Evolutionary conservation across 2,797 vertebrate genomes (phyloP).

Genomic region (Mormyrops boulengeri): DNA sequence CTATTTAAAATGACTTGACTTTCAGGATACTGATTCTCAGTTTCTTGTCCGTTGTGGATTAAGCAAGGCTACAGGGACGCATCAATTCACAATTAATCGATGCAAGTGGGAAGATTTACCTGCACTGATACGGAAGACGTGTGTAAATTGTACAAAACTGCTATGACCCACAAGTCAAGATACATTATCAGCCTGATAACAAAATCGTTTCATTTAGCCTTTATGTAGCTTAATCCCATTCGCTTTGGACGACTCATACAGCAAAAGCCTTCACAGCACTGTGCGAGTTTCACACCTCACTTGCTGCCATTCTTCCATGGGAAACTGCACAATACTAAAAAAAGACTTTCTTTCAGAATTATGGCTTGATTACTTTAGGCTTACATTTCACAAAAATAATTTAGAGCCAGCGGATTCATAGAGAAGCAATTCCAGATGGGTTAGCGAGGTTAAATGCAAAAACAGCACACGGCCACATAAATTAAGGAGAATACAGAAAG

Average conservation of each 20-base stretch:
- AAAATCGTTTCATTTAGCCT: neutral
- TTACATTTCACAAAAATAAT: slow-evolving; percentile 1
- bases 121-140: neutral
- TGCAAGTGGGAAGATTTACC: neutral
- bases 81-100: slow-evolving; percentile 4
- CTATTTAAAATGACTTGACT: neutral
- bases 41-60: neutral
- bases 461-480: neutral
- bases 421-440: slow-evolving; percentile 4
- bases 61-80: neutral
- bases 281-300: neutral
- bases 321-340: neutral
- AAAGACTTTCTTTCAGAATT: neutral
- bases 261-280: neutral
- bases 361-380: slow-evolving; percentile 1
- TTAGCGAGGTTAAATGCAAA: neutral
- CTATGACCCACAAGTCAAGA: slow-evolving; percentile 4
- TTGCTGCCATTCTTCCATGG: neutral
- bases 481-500: neutral
- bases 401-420: neutral
- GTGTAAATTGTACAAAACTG: slow-evolving; percentile 8
- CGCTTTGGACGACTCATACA: neutral
- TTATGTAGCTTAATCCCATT: neutral
- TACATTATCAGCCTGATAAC: slow-evolving; percentile 2
- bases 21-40: neutral